Evolutionary conservation across 2,888 invertebrate species (phyloP), one percentile per base, ranked within the genome.

Genomic region (Campopleginae sp.): DNA sequence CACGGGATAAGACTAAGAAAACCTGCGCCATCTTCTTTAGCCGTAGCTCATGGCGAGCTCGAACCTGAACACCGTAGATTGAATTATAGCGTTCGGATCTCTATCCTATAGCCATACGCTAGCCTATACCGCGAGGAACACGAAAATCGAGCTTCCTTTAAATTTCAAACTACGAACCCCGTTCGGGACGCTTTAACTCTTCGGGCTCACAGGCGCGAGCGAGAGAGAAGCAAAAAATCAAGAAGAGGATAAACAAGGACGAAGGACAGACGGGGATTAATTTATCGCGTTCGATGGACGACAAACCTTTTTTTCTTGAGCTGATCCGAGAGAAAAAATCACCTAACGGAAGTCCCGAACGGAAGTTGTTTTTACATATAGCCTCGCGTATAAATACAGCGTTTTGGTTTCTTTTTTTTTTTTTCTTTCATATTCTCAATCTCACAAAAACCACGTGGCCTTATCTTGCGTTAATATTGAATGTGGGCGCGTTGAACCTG

Each of bases 1-100:
- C 80, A 63, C 38, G 71, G 88, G 87, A 88, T 88, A 90, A 89
- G 87, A 86, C 86, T 87, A 46, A 86, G 61, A 86, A 86, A 82
- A 86, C 79, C 87, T 85, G 84, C 38, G 46, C 7, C 70, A 54
- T 75, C 46, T 75, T 42, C 58, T 68, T 68, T 63, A 44, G 44
- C 51, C 72, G 71, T 78, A 38, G 8, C 54, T 58, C 74, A 33
- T 58, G 46, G 61, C 58, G 66, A 51, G 71, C 71, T 71, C 31
- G 46, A 33, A 78, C 68, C 76, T 85, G 82, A 86, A 87, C 87
- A 86, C 86, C 85, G 83, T 85, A 86, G 89, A 91, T 91, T 89
- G 90, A 90, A 91, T 91, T 91, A 90, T 91, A 89, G 86, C 81
- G 68, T 75, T 84, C 87, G 90, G 89, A 66, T 80, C 82, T 80